Conservation (phyloP, 35 echinoderm and acorn worm genomes). For the Apostichopus japonicus region DNA sequence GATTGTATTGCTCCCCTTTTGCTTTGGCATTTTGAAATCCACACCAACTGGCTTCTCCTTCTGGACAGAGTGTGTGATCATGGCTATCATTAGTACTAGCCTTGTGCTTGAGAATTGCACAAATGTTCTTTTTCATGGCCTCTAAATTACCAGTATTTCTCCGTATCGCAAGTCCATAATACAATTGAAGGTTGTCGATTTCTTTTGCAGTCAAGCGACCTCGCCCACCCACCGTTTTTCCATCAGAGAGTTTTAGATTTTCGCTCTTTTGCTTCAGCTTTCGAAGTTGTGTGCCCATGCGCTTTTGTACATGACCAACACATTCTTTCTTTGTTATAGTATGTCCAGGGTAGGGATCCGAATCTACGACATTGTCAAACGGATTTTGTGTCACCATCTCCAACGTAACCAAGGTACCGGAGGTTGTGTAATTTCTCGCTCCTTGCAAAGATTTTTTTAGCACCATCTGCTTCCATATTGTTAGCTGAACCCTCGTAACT, state of each 20-base stretch:
- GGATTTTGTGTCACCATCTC: too few relatives aligned
- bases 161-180: slow-evolving; percentile 51
- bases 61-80: neutral
- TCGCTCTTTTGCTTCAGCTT: too few relatives aligned
- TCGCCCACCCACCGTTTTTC: slow-evolving; percentile 19
- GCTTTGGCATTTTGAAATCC: neutral
- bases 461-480: slow-evolving; percentile 23
- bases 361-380: too few relatives aligned
- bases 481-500: slow-evolving; percentile 8
- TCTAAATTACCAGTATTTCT: slow-evolving; percentile 31
- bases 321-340: too few relatives aligned
- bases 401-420: too few relatives aligned
- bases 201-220: slow-evolving; percentile 38
- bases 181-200: slow-evolving; percentile 50
- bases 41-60: slow-evolving; percentile 35
- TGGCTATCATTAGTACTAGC: neutral
- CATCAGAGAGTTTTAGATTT: slow-evolving; percentile 18
- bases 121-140: neutral
- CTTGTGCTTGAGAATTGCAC: slow-evolving; percentile 11
- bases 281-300: too few relatives aligned
- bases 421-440: too few relatives aligned
- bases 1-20: neutral
- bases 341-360: too few relatives aligned
- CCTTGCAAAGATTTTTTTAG: neutral
- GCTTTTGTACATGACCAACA: too few relatives aligned